phyloP scores from a whole-genome alignment of 1,140 invertebrate genomes.

The Dendroctonus valens region DNA sequence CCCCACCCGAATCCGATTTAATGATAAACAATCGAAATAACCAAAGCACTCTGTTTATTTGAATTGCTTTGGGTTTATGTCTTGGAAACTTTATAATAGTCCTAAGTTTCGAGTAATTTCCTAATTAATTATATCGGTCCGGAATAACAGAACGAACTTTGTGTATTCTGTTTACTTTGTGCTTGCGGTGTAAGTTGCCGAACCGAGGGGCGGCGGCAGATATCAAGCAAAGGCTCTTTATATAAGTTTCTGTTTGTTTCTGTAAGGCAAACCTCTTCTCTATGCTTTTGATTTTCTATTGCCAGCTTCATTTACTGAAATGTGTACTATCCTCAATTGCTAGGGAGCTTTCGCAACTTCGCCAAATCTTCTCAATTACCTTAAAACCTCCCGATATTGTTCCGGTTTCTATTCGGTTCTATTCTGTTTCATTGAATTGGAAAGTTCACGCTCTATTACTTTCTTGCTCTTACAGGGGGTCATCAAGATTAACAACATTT shows the following conservation, averaged over 20 bases:
- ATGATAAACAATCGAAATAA: no score
- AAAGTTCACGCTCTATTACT: no score
- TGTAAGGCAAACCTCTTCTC: slow-evolving; percentile 49
- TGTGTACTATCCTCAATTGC: slow-evolving; percentile 26
- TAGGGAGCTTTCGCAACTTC: no score
- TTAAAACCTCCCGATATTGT: no score
- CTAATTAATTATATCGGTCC: slow-evolving; percentile 31
- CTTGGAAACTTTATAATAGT: slow-evolving; percentile 24
- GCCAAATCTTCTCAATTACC: no score
- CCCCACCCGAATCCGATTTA: no score
- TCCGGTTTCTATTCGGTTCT: no score
- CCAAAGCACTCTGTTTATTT: slow-evolving; percentile 24
- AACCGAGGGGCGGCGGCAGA: slow-evolving; percentile 25
- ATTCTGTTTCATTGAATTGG: no score
- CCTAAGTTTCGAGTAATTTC: slow-evolving; percentile 21
- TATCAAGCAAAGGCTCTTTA: slow-evolving; percentile 44
- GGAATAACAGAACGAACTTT: slow-evolving; percentile 29
- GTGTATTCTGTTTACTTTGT: slow-evolving; percentile 44
- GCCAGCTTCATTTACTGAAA: slow-evolving; percentile 48
- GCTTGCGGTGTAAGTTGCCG: slow-evolving; percentile 39
- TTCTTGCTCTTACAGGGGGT: no score
- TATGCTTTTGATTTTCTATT: slow-evolving; percentile 50
- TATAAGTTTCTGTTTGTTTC: slow-evolving; percentile 50
- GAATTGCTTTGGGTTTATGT: slow-evolving; percentile 11
- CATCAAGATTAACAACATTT: no score